Base-by-base conservation (phyloP, 1,140 invertebrate species). In the Halesus radiatus region DNA sequence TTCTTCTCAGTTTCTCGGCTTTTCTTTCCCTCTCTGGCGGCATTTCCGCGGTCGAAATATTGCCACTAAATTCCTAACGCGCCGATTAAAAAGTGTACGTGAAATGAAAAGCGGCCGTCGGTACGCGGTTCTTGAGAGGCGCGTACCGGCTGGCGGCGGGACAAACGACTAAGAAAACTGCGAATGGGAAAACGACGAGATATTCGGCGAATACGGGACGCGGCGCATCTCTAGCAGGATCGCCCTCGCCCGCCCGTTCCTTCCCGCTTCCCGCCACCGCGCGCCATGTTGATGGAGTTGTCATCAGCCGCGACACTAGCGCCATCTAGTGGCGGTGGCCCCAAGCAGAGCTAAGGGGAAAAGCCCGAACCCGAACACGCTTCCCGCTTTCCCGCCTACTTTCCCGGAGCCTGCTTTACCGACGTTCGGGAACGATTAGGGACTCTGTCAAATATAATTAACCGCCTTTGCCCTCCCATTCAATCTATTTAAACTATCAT, bases 151-250 rank as follows among this genome's bases (percentile, higher is more conserved):
- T 45, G 37, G 53, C 70, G 26, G 53, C 70, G 70, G 52, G 70
- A 74, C 70, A 74, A 54, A 74, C 70, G 70, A 74, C 70, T 74
- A 74, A 74, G 70, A 74, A 74, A 74, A 74, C 29, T 74, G 70
- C 70, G 70, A 74, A 74, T 74, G 70, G 50, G 53, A 74, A 74
- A 74, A 54, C 50, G 70, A 54, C 13, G 70, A 74, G 70, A 74
- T 53, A 74, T 72, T 72, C 68, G 50, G 23, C 50, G 23, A 54
- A 74, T 53, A 54, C 70, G 70, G 23, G 70, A 74, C 70, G 70
- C 70, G 26, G 70, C 70, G 70, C 70, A 74, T 74, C 70, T 74
- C 50, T 52, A 22, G 32, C n/a, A 26, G 26, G 70, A 54, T 74
- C 52, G 50, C 70, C 70, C 37, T 45, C 70, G 68, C 68, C 68